These are phyloP conservation scores for Okapia johnstoni DNA, from an alignment of 2,113 vertebrate species.

Conservation along the genomic window DNA sequence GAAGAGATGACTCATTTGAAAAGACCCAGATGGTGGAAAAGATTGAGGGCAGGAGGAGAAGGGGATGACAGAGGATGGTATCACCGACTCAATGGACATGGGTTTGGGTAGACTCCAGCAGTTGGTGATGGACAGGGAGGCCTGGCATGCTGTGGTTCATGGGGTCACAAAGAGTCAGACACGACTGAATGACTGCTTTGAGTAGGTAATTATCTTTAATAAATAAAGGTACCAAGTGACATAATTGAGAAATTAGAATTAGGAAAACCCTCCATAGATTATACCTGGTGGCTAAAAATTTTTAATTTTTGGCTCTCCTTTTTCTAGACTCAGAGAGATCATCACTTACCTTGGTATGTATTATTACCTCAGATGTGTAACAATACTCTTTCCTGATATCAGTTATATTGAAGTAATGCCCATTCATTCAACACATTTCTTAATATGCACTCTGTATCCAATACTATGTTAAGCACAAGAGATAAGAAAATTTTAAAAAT, in stretches of 20 bases:
- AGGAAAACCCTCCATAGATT: background rate
- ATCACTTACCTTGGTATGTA: background rate
- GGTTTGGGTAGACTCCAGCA: background rate
- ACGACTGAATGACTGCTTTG: background rate
- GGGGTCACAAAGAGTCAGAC: background rate
- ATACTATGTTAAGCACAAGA: background rate
- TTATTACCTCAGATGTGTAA: background rate
- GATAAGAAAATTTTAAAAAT: background rate
- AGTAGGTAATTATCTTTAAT: background rate
- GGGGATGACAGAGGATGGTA: background rate
- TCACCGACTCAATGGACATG: background rate
- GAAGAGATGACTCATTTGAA: background rate
- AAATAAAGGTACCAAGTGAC: background rate
- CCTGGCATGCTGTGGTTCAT: background rate
- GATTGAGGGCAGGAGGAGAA: background rate
- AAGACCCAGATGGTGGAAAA: background rate
- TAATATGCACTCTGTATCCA: background rate
- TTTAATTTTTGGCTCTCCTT: background rate
- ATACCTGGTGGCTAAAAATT: background rate
- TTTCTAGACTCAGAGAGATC: background rate
- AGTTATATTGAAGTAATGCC: background rate
- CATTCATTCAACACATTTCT: background rate
- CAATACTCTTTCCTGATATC: background rate
- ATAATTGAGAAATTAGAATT: background rate
- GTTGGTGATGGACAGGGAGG: background rate